Percentiles rank a stretch among this genome's conserved stretches.
These are phyloP conservation scores for Sebastes hopkinsi DNA, from an alignment of 2,797 vertebrate species.

Conservation along the genomic window DNA sequence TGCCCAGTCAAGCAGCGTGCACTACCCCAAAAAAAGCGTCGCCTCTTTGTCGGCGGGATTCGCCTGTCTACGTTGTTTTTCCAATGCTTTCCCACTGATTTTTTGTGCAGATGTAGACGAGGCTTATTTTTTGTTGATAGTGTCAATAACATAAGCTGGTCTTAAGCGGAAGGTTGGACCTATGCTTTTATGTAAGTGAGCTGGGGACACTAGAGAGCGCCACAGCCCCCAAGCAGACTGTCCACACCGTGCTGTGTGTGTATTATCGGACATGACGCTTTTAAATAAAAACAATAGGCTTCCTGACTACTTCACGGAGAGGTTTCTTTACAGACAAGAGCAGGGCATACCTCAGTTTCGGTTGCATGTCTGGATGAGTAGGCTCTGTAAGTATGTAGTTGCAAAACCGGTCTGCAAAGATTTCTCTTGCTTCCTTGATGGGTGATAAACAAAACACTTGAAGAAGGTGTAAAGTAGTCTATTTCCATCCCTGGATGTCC, in stretches of 20 bases:
- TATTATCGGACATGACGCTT: background rate
- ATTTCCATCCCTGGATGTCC: background rate
- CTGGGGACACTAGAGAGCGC: constrained; percentile 83
- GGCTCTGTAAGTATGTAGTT: constrained; percentile 48
- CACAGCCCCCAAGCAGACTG: constrained; percentile 68
- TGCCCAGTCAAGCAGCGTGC: constrained; percentile 31
- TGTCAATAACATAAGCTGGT: constrained; percentile 57
- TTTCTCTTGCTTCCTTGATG: constrained; percentile 32
- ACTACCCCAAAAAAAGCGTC: constrained; percentile 42
- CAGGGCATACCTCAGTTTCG: constrained; percentile 37
- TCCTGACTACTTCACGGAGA: background rate
- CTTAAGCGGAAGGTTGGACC: constrained; percentile 51
- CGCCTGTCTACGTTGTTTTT: background rate
- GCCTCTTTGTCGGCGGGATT: constrained; percentile 42
- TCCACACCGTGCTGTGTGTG: constrained; percentile 31
- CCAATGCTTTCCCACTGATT: background rate
- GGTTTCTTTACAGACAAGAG: background rate
- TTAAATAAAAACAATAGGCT: background rate
- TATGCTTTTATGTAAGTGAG: constrained; percentile 68
- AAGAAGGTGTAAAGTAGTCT: background rate
- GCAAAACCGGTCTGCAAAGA: constrained; percentile 72
- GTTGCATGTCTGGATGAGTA: constrained; percentile 43
- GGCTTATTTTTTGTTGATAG: constrained; percentile 33
- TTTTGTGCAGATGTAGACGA: background rate
- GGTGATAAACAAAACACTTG: constrained; percentile 45